phyloP scores from a whole-genome alignment of 1,140 invertebrate species.

The Melitaea cinxia region DNA sequence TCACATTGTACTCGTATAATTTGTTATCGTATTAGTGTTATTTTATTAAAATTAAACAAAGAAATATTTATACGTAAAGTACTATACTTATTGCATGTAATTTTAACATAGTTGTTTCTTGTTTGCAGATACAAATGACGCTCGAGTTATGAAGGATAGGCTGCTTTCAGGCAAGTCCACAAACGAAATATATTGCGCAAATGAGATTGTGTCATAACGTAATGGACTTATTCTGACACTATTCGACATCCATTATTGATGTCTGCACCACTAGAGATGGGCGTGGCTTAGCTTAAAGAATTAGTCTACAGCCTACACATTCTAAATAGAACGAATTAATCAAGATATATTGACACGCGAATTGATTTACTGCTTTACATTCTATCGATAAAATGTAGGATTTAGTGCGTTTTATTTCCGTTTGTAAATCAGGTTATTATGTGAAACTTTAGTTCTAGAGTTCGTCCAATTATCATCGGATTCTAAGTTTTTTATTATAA shows the following conservation, averaged over 20 bases:
- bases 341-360: slow-evolving; percentile 58
- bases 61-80: too few species aligned
- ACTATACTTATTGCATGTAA: background rate
- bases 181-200: slow-evolving; percentile 55
- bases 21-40: too few species aligned
- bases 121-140: slow-evolving; percentile 65
- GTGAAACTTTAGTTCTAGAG: background rate
- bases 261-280: slow-evolving; percentile 48
- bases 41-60: too few species aligned
- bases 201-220: slow-evolving; percentile 42
- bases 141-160: slow-evolving; percentile 64
- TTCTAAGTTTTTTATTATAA: too few species aligned
- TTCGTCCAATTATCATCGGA: too few species aligned
- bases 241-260: slow-evolving; percentile 60
- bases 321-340: slow-evolving; percentile 51
- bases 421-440: background rate
- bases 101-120: slow-evolving; percentile 41
- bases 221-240: slow-evolving; percentile 57
- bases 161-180: slow-evolving; percentile 61
- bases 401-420: slow-evolving; percentile 1
- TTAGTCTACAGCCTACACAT: slow-evolving; percentile 59
- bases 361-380: slow-evolving; percentile 43
- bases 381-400: background rate
- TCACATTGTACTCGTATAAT: too few species aligned
- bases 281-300: slow-evolving; percentile 51